These are phyloP conservation scores for Felis catus DNA, from an alignment of 2,113 vertebrate genomes.

Conservation along the genomic window F.catus_Fca126_mat1.0 CM031416.1:61214501-61215000, in stretches of 20 bases:
- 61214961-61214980: background rate
- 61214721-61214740: background rate
- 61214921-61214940: background rate
- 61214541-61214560: background rate
- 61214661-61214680: slow-evolving; percentile 22
- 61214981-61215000: background rate
- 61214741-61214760: background rate
- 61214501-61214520: background rate
- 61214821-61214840: background rate
- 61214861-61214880: background rate
- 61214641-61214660: background rate
- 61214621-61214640: background rate
- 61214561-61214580: background rate
- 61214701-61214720: background rate
- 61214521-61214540: background rate
- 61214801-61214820: slow-evolving; percentile 26
- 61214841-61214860: background rate
- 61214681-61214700: background rate
- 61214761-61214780: background rate
- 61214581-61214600: slow-evolving; percentile 3
- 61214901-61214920: background rate
- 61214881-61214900: background rate
- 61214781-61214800: slow-evolving; percentile 27
- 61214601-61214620: slow-evolving; percentile 38
- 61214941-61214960: background rate